Base-by-base conservation (phyloP, 2,113 vertebrate species). In the Tursiops truncatus region DNA sequence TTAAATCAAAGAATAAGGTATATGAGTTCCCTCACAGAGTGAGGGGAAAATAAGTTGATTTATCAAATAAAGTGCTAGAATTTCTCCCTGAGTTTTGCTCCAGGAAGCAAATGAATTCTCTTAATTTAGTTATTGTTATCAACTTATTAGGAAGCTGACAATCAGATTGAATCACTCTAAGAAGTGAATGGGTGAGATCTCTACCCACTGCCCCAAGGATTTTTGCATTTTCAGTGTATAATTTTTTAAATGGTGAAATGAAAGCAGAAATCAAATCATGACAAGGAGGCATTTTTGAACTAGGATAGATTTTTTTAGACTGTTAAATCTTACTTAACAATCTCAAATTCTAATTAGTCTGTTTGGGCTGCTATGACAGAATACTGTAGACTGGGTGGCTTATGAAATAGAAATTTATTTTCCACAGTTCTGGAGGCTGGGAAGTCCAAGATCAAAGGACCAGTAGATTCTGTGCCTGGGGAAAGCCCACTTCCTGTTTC, bases 1-100 rank as follows among this genome's bases (percentile, higher is more conserved):
- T 94, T 91, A 95, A 60, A 41, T 95, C 20, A 68, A 85, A 96
- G 44, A 41, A 63, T 74, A 96, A 81, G 47, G 31, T 71, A 76
- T 60, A n/a, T 94, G 36, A 91, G 36, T 89, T 91, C 26, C 94
- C 47, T 94, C 70, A 94, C 2, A 93, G 73, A 73, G 2, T 31
- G 38, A 74, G 3, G 11, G 21, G 58, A 95, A 80, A 67, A 28
- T 89, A 95, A 76, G 38, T 85, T 96, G 79, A 86, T 91, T 93
- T 89, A 28, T 91, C 58, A 97, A 70, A 88, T 74, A 86, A 58
- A 70, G 26, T 82, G 21, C 17, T 67, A 38, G 12, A 87, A n/a
- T 87, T 92, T 95, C 77, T 89, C 28, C 23, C 73, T 41, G 13
- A 65, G 41, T 70, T 93, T 95, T 95, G 53, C 58, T 96, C 25